Evolutionary conservation across 2,113 vertebrate genomes (phyloP).

Genomic region (Dunckerocampus dactyliophorus): DNA sequence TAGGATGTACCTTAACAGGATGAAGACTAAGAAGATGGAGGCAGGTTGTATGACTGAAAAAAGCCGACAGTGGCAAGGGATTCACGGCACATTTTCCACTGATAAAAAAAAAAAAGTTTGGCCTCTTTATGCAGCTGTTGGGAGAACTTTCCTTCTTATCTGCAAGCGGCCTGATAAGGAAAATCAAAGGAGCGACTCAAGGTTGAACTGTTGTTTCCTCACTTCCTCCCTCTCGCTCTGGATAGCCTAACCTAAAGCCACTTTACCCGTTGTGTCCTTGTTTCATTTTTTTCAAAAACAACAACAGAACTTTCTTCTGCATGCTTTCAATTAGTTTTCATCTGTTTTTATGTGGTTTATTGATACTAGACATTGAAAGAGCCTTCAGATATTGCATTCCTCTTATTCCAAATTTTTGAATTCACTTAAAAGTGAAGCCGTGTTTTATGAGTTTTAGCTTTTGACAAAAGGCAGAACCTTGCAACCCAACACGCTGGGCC

Average conservation of each 20-base stretch:
- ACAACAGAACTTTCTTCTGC: slow-evolving; percentile 11
- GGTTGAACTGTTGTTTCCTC: slow-evolving; percentile 23
- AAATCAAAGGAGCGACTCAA: slow-evolving; percentile 48
- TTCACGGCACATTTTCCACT: slow-evolving; percentile 4
- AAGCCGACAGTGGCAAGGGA: slow-evolving; percentile 16
- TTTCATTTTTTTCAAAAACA: slow-evolving; percentile 18
- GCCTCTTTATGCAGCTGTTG: slow-evolving; percentile 22
- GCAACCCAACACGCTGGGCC: slow-evolving; percentile 21
- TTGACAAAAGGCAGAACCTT: slow-evolving; percentile 40
- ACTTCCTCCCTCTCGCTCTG: neutral
- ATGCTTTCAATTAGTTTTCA: slow-evolving; percentile 38
- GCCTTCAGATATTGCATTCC: slow-evolving; percentile 13
- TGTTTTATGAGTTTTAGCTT: slow-evolving; percentile 7
- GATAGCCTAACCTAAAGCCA: slow-evolving; percentile 1
- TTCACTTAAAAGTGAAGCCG: no score
- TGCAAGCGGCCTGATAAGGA: slow-evolving; percentile 32
- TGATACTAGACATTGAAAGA: slow-evolving; percentile 17
- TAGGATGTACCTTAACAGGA: neutral
- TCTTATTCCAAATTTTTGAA: neutral
- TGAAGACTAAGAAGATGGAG: neutral
- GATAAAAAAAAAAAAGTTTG: slow-evolving; percentile 26
- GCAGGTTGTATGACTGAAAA: slow-evolving; percentile 13
- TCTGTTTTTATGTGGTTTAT: slow-evolving; percentile 22
- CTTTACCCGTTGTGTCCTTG: neutral
- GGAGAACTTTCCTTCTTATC: slow-evolving; percentile 34